Conservation (phyloP, 2,113 vertebrate species). For the Raja brachyura region DNA sequence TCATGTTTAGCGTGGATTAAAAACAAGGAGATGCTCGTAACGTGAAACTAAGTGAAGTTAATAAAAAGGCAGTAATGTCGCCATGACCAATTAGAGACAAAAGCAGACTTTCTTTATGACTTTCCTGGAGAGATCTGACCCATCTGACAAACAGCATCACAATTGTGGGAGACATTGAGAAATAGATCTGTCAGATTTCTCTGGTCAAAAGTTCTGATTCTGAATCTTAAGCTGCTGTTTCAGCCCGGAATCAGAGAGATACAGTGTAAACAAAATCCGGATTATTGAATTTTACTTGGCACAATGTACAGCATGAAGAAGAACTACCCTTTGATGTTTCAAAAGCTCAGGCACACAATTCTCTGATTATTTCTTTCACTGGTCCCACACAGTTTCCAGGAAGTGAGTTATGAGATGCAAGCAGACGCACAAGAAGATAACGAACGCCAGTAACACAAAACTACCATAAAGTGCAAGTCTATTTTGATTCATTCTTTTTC, state of each 20-base stretch:
- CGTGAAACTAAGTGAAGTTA: neutral
- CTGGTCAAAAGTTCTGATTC: neutral
- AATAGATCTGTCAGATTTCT: neutral
- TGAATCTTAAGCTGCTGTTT: slow-evolving; percentile 4
- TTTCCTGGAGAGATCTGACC: neutral
- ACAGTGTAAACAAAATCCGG: slow-evolving; percentile 22
- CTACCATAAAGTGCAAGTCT: neutral
- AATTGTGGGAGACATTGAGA: slow-evolving; percentile 7
- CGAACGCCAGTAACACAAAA: slow-evolving; percentile 13
- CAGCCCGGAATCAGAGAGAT: slow-evolving; percentile 15
- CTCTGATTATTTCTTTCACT: slow-evolving; percentile 36
- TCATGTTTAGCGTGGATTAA: neutral
- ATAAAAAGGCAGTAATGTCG: neutral
- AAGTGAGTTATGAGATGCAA: neutral
- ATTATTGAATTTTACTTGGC: slow-evolving; percentile 24
- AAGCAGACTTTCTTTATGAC: neutral
- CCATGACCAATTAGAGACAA: neutral
- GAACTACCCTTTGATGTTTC: slow-evolving; percentile 18
- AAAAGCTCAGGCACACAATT: slow-evolving; percentile 27
- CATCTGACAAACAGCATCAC: neutral
- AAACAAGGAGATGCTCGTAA: neutral
- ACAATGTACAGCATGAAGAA: slow-evolving; percentile 16
- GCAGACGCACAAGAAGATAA: slow-evolving; percentile 13
- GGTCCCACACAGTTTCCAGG: slow-evolving; percentile 18
- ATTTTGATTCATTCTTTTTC: slow-evolving; percentile 10